Base-by-base conservation (phyloP, 1,140 invertebrate genomes). In the Heliconius nattereri region DNA sequence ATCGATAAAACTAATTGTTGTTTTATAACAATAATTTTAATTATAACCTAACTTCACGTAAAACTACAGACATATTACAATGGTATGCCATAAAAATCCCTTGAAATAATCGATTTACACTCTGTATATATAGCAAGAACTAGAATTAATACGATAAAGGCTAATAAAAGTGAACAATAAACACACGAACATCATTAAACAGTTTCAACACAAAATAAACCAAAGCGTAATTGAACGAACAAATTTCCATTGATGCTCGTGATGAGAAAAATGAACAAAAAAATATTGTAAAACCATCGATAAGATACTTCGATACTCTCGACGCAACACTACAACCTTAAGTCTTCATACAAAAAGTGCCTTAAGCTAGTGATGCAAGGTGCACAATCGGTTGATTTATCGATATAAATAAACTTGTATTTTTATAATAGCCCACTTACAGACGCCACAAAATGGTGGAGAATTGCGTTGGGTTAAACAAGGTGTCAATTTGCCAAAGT, bases 401-500 rank as follows among this genome's bases (percentile, higher is more conserved):
- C 70, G 74, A 66, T 80, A 76, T 20, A 26, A 78, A 45, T 86
- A 88, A 81, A n/a, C 87, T 92, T 83, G 91, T 85, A 79, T 76
- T 79, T 83, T 85, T 89, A 90, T 94, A 94, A 94, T 93, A 89
- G 91, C 85, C 92, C 92, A 94, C 91, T 94, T 94, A 94, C 90
- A 85, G 84, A 87, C 89, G 85, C 85, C 85, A 91, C 90, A 93
- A 93, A 93, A 66, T 94, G 90, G 92, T 90, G 84, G 84, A 84
- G 91, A 90, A 92, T 92, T 90, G 91, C 90, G 85, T 88, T 85
- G 91, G 85, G 81, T 89, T 89, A 88, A 90, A 92, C 92, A 92
- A 93, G 92, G 92, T 94, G 92, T 94, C 92, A 94, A 94, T 94
- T 94, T 94, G 90, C 90, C 83, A 86, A 86, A 93, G 91, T 94